Evolutionary conservation across 2,113 vertebrate species (phyloP), one percentile per base, ranked within the genome.

Genomic region (Sphaerodactylus townsendi): DNA sequence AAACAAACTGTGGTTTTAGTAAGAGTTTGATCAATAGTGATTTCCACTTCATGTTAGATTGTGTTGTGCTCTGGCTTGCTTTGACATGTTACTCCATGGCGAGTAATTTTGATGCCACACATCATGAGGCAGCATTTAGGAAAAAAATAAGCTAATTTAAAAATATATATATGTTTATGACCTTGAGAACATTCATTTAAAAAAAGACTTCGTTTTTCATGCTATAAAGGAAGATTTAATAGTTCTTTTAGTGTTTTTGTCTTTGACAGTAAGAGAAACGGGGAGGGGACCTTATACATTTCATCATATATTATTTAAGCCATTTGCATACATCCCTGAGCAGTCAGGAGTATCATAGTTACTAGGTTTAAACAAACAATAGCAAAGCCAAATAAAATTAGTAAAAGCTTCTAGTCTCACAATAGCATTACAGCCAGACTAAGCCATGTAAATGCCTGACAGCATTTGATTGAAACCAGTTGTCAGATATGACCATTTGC

Each of bases 281-380:
- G 89, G 14, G 44, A 79, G 73, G 3, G 48, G 82, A 79, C 83
- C 39, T 30, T 59, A 69, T 46, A 74, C 87, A 77, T 66, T 79
- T 76, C 70, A 88, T 87, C 78, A 81, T 68, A 85, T 90, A 88
- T 90, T 79, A 10, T 82, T 85, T 77, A 39, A 86, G 78, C 10
- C 84, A 30, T 85, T 8, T 35, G 8, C 35, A 88, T 23, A 83
- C 66, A 89, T 6, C 50, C 76, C 80, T 50, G 50, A 80, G 23
- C 71, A 66, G 71, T 19, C 39, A 48, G 33, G 23, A 64, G 33
- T 10, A 4, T 37, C 72, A 35, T 48, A 30, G 30, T 66, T 6
- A 17, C n/a, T 33, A 72, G 46, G 5, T 85, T 71, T 53, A 85
- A 28, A 85, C 62, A 81, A 88, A 74, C n/a, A 90, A 86, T 4